Evolutionary conservation across 2,888 invertebrate species (phyloP).

Genomic region (Apamea sordens): DNA sequence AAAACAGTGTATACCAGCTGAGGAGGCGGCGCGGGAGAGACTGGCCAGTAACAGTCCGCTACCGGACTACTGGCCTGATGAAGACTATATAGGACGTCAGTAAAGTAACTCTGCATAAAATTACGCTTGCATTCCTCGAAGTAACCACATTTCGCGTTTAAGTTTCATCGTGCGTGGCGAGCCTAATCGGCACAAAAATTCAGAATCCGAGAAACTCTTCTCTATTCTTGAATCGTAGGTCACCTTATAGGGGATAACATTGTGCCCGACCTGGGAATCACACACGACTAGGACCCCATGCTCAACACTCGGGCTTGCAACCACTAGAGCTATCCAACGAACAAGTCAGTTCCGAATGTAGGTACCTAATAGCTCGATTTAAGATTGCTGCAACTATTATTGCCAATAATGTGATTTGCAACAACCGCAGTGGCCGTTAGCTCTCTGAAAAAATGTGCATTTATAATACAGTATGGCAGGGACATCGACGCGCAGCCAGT

Average conservation of each 20-base stretch:
- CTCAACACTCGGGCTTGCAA: neutral
- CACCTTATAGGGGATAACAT: too few relatives aligned
- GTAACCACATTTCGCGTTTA: too few relatives aligned
- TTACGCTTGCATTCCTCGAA: neutral
- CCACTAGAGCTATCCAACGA: neutral
- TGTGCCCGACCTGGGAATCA: neutral
- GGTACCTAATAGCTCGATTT: too few relatives aligned
- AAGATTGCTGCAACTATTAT: neutral
- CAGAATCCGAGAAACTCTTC: too few relatives aligned
- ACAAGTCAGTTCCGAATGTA: neutral
- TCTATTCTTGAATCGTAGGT: neutral
- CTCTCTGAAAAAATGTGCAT: neutral
- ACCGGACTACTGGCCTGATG: conserved; percentile 77
- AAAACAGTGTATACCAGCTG: conserved; percentile 76
- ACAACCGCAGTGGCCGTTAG: neutral
- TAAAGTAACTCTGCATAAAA: conserved; percentile 9
- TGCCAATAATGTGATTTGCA: neutral
- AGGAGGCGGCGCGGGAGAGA: conserved; percentile 73
- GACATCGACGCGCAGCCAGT: neutral
- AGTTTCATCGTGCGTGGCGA: too few relatives aligned
- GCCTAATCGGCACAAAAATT: too few relatives aligned
- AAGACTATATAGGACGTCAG: conserved; percentile 80
- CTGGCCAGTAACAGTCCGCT: conserved; percentile 56
- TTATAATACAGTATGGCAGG: neutral
- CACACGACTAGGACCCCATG: too few relatives aligned